These are phyloP conservation scores for Lithosia quadra DNA, from an alignment of 2,888 invertebrate genomes.

Conservation along the genomic window DNA sequence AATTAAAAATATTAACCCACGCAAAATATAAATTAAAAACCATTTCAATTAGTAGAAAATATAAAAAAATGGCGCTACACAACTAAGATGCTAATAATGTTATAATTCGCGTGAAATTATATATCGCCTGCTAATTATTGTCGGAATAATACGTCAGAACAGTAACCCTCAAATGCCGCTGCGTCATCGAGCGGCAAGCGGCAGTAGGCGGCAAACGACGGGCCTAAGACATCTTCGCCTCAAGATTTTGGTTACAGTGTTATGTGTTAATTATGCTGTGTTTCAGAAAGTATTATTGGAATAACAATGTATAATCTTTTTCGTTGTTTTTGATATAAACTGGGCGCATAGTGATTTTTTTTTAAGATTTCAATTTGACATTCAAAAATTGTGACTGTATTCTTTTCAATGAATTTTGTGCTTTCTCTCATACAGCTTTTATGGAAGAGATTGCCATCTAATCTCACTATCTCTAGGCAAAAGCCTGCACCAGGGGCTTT, in stretches of 20 bases:
- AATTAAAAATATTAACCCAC: constrained; percentile 2
- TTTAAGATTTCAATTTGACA: too few species aligned
- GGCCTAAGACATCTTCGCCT: constrained; percentile 9
- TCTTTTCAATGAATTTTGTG: too few species aligned
- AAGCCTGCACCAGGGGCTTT: too few species aligned
- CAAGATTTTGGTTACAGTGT: constrained; percentile 39
- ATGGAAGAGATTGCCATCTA: too few species aligned
- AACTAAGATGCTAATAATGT: constrained; percentile 58
- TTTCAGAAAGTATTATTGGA: background rate
- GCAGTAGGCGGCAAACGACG: constrained; percentile 28
- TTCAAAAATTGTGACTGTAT: background rate
- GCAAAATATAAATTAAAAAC: constrained; percentile 19
- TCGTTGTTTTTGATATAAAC: background rate
- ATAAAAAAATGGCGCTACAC: constrained; percentile 43
- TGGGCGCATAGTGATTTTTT: too few species aligned
- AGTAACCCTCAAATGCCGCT: constrained; percentile 59
- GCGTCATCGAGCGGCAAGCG: constrained; percentile 36
- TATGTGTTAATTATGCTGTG: constrained; percentile 44
- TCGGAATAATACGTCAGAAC: constrained; percentile 54
- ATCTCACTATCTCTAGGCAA: too few species aligned
- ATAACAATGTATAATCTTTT: background rate
- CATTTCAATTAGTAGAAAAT: constrained; percentile 27
- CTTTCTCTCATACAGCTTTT: too few species aligned
- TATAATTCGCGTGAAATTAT: constrained; percentile 82
- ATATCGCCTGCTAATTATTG: constrained; percentile 72